Evolutionary conservation across 2,888 invertebrate genomes (phyloP), one percentile per base, ranked within the genome.

Genomic region (Chymomyza fuscimana): DNA sequence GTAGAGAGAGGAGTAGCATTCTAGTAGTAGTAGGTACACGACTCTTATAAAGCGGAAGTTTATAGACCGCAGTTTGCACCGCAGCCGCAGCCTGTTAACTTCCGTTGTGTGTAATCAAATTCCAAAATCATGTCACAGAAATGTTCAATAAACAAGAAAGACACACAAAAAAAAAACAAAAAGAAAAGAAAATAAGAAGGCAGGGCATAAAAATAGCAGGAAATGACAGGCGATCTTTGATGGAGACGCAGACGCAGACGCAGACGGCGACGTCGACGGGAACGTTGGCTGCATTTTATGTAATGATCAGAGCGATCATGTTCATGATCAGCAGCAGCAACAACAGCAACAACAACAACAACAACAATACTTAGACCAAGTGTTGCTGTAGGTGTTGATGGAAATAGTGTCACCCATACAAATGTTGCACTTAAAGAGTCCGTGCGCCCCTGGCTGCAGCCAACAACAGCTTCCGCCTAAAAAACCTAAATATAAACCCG

Each of bases 111-210:
- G 78, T 74, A 76, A 76, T 73, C 59, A 76, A 77, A 80, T 81
- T 77, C 72, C 63, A 52, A 79, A 83, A 86, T 79, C 85, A 82
- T 83, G 87, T 83, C 87, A 82, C 87, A 82, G 85, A 84, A 72
- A 62, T 46, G 25, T 19, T 50, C 50, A 69, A 67, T 36, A 50
- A 66, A 7, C 5, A 9, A 32, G 52, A 29, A 54, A 29, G 69
- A 51, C 68, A 72, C n/a, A n/a, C n/a, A n/a, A n/a, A 70, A 74
- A 83, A 81, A 74, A 72, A 81, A 46, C 68, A 72, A 70, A 74
- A 83, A 81, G 74, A 72, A 81, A 46, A 69, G 71, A 70, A 75
- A 83, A 81, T 76, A 72, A 81, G 64, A 64, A 64, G 69, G 73
- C 72, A 62, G 70, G 76, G 74, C 62, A 52, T 25, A 54, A 64